Evolutionary conservation across 1,140 invertebrate species (phyloP).

Genomic region (Ganaspis sp.): DNA sequence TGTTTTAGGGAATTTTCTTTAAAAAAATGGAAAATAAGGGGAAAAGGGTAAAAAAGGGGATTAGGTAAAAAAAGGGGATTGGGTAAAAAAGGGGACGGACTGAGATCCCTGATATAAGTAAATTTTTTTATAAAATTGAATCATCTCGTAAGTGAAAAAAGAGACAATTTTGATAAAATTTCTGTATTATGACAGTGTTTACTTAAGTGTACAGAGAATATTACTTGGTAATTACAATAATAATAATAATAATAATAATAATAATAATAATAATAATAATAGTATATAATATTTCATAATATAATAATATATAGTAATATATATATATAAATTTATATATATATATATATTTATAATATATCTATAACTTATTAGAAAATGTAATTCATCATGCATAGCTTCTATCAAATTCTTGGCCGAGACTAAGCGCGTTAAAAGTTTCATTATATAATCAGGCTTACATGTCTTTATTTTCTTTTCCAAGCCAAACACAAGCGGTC

Average conservation of each 20-base stretch:
- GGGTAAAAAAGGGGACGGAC: no score
- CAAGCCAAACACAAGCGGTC: constrained; percentile 55
- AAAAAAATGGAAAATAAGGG: no score
- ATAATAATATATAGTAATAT: constrained; percentile 4
- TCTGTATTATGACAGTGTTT: constrained; percentile 68
- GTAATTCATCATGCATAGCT: constrained; percentile 67
- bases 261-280: constrained; percentile 9
- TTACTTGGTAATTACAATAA: constrained; percentile 71
- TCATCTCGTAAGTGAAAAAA: constrained; percentile 33
- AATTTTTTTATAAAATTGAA: no score
- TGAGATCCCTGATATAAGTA: no score
- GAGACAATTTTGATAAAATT: constrained; percentile 63
- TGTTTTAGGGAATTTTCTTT: no score
- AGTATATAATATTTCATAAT: neutral
- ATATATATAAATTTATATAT: no score
- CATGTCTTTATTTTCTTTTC: constrained; percentile 55
- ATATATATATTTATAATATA: no score
- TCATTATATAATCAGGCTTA: constrained; percentile 58
- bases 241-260: constrained; percentile 47
- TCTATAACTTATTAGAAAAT: constrained; percentile 70
- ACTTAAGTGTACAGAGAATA: constrained; percentile 69
- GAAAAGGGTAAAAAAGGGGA: no score
- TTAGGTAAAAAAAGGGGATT: no score
- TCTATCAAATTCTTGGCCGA: constrained; percentile 68
- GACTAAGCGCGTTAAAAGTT: constrained; percentile 67